A percentile compares a stretch with the other conserved stretches of the same genome.
These are phyloP conservation scores for Hesperia comma DNA, from an alignment of 2,888 invertebrate species.

Conservation along the genomic window DNA sequence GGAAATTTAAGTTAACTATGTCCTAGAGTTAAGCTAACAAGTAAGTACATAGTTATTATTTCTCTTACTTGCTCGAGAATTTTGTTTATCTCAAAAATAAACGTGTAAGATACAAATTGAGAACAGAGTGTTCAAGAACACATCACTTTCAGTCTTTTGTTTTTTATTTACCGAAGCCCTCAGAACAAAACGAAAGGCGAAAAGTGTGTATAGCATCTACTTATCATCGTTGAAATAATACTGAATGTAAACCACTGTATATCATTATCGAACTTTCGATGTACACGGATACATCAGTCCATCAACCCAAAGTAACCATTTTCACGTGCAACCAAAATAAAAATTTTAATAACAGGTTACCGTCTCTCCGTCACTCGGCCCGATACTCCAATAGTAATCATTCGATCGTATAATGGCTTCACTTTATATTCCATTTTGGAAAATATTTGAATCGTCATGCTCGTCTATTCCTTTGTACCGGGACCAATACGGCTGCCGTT, in stretches of 20 bases:
- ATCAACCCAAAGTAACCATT: slow-evolving; percentile 26
- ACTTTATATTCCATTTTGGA: slow-evolving; percentile 83
- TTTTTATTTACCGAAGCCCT: too few relatives aligned
- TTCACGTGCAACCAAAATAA: slow-evolving; percentile 41
- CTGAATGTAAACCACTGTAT: neutral
- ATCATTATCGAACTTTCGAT: neutral
- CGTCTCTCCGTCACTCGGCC: slow-evolving; percentile 48
- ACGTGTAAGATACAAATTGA: too few relatives aligned
- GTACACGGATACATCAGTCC: slow-evolving; percentile 20
- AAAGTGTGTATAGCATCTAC: neutral
- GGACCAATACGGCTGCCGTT: slow-evolving; percentile 63
- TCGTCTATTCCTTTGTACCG: slow-evolving; percentile 77
- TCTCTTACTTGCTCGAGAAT: too few relatives aligned
- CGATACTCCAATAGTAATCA: slow-evolving; percentile 65
- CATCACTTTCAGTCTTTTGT: too few relatives aligned
- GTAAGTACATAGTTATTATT: too few relatives aligned
- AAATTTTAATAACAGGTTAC: slow-evolving; percentile 70
- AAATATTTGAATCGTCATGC: slow-evolving; percentile 83
- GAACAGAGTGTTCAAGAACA: too few relatives aligned
- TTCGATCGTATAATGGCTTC: slow-evolving; percentile 79
- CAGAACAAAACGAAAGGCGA: too few relatives aligned
- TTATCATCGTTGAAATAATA: neutral
- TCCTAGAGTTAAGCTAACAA: too few relatives aligned
- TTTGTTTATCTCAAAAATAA: too few relatives aligned
- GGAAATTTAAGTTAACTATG: too few relatives aligned